A percentile compares a stretch with the other conserved stretches of the same genome.
These are phyloP conservation scores for Dromius quadrimaculatus DNA, from an alignment of 2,888 invertebrate species.

Conservation along the genomic window DNA sequence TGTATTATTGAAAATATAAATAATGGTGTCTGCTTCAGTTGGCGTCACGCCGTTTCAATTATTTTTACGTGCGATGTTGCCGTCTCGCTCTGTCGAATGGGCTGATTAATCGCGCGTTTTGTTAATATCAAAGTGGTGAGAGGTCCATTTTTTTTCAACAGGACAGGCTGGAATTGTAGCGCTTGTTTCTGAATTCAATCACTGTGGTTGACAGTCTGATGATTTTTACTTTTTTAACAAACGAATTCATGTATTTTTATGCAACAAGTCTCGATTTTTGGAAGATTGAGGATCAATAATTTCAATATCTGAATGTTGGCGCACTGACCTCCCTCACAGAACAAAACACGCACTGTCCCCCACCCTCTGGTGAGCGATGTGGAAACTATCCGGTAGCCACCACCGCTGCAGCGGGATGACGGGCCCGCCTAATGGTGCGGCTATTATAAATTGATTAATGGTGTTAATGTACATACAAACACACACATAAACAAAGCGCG, in stretches of 20 bases:
- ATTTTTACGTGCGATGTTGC: slow-evolving; percentile 40
- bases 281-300: too few species aligned
- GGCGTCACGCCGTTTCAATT: slow-evolving; percentile 50
- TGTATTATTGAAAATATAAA: slow-evolving; percentile 51
- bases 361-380: background rate
- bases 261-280: slow-evolving; percentile 47
- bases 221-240: slow-evolving; percentile 14
- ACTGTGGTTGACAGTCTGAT: slow-evolving; percentile 35
- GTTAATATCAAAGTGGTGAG: slow-evolving; percentile 44
- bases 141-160: slow-evolving; percentile 21
- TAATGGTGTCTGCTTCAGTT: slow-evolving; percentile 47
- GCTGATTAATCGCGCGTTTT: slow-evolving; percentile 48
- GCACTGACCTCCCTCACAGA: too few species aligned
- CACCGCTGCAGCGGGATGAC: background rate
- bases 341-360: too few species aligned
- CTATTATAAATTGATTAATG: slow-evolving; percentile 43
- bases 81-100: slow-evolving; percentile 30
- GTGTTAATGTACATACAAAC: slow-evolving; percentile 43
- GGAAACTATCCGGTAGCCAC: slow-evolving; percentile 5
- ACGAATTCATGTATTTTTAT: too few species aligned
- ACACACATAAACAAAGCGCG: slow-evolving; percentile 24
- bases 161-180: background rate
- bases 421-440: slow-evolving; percentile 37
- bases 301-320: too few species aligned
- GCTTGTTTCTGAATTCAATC: slow-evolving; percentile 26